A percentile compares a stretch with the other conserved stretches of the same genome.
phyloP scores from a whole-genome alignment of 2,797 vertebrate genomes.

The Hydrocynus forskahlii region DNA sequence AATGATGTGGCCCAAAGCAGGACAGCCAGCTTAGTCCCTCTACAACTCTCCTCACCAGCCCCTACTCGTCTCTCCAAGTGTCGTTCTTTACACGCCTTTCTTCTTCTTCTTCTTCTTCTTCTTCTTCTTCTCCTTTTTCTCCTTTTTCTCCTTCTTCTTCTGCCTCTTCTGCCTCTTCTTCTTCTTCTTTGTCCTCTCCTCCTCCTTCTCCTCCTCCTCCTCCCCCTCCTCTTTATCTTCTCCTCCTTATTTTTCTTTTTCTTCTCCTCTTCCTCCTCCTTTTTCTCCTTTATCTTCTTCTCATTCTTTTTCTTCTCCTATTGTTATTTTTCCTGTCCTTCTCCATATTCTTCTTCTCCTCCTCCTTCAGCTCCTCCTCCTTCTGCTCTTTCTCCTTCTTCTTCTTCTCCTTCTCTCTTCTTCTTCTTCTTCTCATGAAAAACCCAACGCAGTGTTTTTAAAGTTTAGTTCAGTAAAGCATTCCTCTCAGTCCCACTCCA shows the following conservation, averaged over 20 bases:
- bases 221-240: neutral
- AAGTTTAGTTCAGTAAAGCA: too few species aligned
- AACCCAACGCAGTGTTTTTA: slow-evolving; percentile 1
- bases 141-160: neutral
- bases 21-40: neutral
- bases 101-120: too few species aligned
- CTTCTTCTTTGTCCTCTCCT: neutral
- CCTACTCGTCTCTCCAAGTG: neutral
- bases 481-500: too few species aligned
- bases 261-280: too few species aligned
- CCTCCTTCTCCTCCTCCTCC: too few species aligned
- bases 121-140: neutral
- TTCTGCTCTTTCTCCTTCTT: neutral
- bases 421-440: neutral
- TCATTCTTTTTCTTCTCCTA: neutral
- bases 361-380: neutral
- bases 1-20: slow-evolving; percentile 45
- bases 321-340: neutral
- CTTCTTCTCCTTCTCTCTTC: neutral
- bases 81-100: neutral
- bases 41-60: neutral
- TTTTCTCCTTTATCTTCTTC: too few species aligned
- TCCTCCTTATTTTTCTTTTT: neutral
- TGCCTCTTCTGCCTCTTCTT: neutral
- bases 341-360: too few species aligned